Evolutionary conservation across 2,888 invertebrate genomes (phyloP).

Genomic region (Pristionchus arcanus): DNA sequence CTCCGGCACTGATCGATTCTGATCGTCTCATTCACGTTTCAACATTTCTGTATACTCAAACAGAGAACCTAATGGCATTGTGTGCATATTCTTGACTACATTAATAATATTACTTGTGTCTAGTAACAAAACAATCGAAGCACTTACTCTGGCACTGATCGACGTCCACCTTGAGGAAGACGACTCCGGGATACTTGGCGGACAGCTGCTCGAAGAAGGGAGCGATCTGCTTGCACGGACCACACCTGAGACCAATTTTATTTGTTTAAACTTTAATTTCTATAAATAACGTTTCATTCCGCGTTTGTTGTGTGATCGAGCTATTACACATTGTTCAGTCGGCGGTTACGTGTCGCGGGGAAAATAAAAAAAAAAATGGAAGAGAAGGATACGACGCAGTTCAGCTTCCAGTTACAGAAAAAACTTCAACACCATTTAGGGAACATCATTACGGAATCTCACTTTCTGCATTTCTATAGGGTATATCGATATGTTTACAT

Average conservation of each 20-base stretch:
- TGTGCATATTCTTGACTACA: neutral
- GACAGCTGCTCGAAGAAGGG: slow-evolving; percentile 92
- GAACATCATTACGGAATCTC: too few relatives aligned
- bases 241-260: slow-evolving; percentile 86
- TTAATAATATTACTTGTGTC: neutral
- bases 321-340: too few relatives aligned
- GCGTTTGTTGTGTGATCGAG: neutral
- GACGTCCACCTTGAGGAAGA: slow-evolving; percentile 91
- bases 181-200: slow-evolving; percentile 89
- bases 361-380: too few relatives aligned
- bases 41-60: too few relatives aligned
- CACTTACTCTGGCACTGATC: slow-evolving; percentile 83
- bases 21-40: too few relatives aligned
- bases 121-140: neutral
- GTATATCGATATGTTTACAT: too few relatives aligned
- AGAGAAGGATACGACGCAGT: too few relatives aligned
- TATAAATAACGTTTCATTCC: neutral
- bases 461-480: too few relatives aligned
- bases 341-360: too few relatives aligned
- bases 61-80: neutral
- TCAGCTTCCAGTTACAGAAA: too few relatives aligned
- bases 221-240: slow-evolving; percentile 93
- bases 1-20: too few relatives aligned
- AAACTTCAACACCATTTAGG: too few relatives aligned
- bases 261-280: neutral